Evolutionary conservation across 2,888 invertebrate genomes (phyloP).

Genomic region (Pyrrhosoma nymphula): DNA sequence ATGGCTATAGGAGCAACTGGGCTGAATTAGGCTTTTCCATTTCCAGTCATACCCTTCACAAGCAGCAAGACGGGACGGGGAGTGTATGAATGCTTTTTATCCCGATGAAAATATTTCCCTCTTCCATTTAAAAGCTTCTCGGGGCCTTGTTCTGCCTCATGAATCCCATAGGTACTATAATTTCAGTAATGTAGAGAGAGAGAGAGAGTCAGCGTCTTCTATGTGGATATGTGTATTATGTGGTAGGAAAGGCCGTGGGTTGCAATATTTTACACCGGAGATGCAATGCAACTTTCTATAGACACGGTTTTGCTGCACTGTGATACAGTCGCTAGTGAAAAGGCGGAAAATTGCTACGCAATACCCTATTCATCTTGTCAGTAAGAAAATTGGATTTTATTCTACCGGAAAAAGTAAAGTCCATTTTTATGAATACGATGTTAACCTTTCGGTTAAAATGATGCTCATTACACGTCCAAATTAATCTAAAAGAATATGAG

Average conservation of each 20-base stretch:
- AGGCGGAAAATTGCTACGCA: neutral
- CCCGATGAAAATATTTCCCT: constrained; percentile 21
- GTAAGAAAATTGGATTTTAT: neutral
- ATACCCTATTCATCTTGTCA: neutral
- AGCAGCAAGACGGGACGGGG: neutral
- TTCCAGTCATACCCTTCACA: constrained; percentile 43
- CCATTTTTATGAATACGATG: too few species aligned
- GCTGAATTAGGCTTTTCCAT: constrained; percentile 49
- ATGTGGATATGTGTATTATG: neutral
- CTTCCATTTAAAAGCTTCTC: neutral
- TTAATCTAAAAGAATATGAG: too few species aligned
- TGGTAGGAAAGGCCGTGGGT: neutral
- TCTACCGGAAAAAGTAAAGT: neutral
- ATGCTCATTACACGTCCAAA: too few species aligned
- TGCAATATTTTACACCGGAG: neutral
- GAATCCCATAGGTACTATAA: neutral
- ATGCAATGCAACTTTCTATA: neutral
- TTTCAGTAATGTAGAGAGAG: constrained; percentile 29
- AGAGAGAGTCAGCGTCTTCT: neutral
- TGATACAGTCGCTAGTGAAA: neutral
- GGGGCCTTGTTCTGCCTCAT: neutral
- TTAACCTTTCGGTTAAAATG: too few species aligned
- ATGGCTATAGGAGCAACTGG: constrained; percentile 18
- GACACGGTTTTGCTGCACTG: neutral
- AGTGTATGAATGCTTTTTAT: constrained; percentile 48